Evolutionary conservation across 1,140 invertebrate species (phyloP).

Genomic region (Linepithema humile): DNA sequence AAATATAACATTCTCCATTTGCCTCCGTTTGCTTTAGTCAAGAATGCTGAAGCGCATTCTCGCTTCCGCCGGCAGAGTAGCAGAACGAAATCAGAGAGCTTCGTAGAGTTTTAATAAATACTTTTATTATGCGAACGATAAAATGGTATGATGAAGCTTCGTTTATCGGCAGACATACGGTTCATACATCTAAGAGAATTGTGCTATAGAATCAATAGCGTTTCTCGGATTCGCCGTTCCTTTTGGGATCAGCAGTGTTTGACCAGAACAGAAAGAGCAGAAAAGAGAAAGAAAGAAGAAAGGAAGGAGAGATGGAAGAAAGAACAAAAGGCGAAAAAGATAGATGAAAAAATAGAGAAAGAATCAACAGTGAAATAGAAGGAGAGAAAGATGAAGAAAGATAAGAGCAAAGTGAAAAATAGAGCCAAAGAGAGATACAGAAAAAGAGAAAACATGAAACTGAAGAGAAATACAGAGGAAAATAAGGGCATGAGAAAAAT

Average conservation of each 20-base stretch:
- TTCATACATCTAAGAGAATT: constrained; percentile 26
- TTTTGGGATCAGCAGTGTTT: background rate
- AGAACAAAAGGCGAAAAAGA: background rate
- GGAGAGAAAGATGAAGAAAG: background rate
- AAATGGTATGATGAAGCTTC: constrained; percentile 59
- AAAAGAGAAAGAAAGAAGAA: background rate
- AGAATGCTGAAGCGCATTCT: background rate
- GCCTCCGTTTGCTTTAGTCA: background rate
- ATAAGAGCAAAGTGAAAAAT: background rate
- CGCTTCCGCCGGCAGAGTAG: background rate
- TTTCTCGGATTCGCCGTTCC: background rate
- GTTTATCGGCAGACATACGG: constrained; percentile 35
- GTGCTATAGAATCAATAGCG: background rate
- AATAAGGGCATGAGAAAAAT: background rate
- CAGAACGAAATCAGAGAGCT: constrained; percentile 37
- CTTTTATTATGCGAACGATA: constrained; percentile 72
- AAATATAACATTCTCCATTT: background rate
- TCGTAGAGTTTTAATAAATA: constrained; percentile 60
- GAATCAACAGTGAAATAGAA: background rate
- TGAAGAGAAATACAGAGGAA: background rate
- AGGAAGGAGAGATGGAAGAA: background rate
- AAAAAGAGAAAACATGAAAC: background rate
- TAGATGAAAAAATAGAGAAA: background rate
- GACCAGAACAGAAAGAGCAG: background rate
- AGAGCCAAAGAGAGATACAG: background rate